Conservation (phyloP, 2,113 vertebrate genomes). For the Tachysurus vachellii region DNA sequence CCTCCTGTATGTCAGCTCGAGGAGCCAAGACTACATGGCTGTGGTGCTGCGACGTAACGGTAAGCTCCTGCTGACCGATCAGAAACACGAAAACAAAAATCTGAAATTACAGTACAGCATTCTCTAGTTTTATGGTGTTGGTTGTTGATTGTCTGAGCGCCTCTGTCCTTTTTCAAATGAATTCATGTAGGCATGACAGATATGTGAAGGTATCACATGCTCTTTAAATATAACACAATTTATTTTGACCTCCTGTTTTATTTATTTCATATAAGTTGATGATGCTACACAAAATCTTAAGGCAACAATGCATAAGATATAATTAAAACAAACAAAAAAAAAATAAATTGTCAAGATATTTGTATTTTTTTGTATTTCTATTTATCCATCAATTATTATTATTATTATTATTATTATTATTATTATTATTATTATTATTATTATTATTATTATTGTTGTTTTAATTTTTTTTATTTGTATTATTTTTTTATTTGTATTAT, state of each 20-base stretch:
- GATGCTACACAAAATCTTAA: not conserved
- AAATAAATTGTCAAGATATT: not conserved
- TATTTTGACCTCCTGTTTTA: not conserved
- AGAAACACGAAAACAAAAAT: not conserved
- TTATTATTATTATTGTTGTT: too few species aligned
- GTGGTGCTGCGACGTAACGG: conserved; percentile 85
- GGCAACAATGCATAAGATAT: not conserved
- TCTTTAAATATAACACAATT: too few species aligned
- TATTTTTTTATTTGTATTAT: too few species aligned
- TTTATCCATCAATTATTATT: not conserved
- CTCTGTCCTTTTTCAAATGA: not conserved
- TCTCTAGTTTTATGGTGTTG: too few species aligned
- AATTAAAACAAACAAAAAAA: not conserved
- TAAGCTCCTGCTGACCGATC: conserved; percentile 60
- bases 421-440: too few species aligned
- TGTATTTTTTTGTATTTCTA: not conserved
- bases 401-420: too few species aligned
- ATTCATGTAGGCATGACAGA: not conserved
- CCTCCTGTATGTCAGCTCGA: conserved; percentile 88
- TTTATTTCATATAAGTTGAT: not conserved
- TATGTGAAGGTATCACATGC: not conserved
- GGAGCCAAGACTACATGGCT: conserved; percentile 87
- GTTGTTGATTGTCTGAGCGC: too few species aligned
- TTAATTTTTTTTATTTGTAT: too few species aligned
- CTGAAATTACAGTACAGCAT: not conserved